These are phyloP conservation scores for Psilopsiagon aymara DNA, from an alignment of 2,113 vertebrate genomes.

Conservation along the genomic window DNA sequence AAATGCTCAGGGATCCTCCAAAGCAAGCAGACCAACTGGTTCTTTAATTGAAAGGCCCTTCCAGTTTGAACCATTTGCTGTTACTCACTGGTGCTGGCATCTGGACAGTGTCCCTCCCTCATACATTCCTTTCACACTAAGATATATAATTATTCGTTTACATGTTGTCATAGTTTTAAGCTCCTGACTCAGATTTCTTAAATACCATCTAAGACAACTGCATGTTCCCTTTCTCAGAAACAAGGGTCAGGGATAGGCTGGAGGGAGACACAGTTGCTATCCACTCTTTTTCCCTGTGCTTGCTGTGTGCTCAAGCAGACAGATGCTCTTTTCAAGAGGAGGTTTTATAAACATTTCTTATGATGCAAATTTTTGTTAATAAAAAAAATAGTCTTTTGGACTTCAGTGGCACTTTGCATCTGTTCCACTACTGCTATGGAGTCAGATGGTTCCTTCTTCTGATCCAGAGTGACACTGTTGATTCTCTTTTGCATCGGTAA, in stretches of 20 bases:
- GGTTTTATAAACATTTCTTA: not conserved
- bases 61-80: constrained; percentile 54
- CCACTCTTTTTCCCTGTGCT: not conserved
- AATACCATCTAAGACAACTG: constrained; percentile 58
- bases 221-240: constrained; percentile 31
- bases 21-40: constrained; percentile 4
- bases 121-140: constrained; percentile 63
- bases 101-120: constrained; percentile 55
- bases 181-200: constrained; percentile 59
- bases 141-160: constrained; percentile 62
- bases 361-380: not conserved
- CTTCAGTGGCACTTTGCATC: not conserved
- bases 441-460: not conserved
- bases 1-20: not conserved
- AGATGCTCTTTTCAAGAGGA: not conserved
- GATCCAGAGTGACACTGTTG: not conserved
- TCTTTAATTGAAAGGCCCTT: constrained; percentile 18
- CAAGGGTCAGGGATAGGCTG: not conserved
- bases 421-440: not conserved
- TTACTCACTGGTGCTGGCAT: constrained; percentile 45
- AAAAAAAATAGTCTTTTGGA: not conserved
- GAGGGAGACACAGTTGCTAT: not conserved
- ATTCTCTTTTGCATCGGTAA: not conserved
- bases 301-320: fast-evolving
- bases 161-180: constrained; percentile 59